Evolutionary conservation across 1,140 invertebrate genomes (phyloP).

Genomic region (Ectropis grisescens): DNA sequence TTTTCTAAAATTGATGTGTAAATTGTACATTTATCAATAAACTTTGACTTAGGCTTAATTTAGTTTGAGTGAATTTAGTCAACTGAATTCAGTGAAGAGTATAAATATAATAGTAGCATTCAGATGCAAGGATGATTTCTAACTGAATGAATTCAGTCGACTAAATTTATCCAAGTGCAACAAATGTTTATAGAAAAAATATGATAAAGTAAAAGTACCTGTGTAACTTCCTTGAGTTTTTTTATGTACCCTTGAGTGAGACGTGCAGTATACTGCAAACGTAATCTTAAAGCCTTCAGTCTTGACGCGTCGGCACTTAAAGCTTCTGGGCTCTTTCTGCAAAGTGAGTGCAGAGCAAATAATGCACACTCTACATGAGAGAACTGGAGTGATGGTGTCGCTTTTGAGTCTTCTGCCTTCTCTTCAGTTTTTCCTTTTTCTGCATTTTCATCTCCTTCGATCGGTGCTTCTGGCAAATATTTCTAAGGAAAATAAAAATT

Average conservation of each 20-base stretch:
- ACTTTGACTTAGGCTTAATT: too few relatives aligned
- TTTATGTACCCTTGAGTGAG: constrained; percentile 94
- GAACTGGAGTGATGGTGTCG: constrained; percentile 87
- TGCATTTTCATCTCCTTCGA: constrained; percentile 72
- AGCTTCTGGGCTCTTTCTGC: constrained; percentile 80
- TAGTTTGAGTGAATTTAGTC: too few relatives aligned
- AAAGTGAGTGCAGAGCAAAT: constrained; percentile 91
- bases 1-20: too few relatives aligned
- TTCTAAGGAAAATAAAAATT: constrained; percentile 68
- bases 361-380: constrained; percentile 94
- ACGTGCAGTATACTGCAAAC: constrained; percentile 93
- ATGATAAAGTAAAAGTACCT: too few relatives aligned
- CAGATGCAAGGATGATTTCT: too few relatives aligned
- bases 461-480: constrained; percentile 85
- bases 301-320: constrained; percentile 83
- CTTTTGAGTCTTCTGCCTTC: constrained; percentile 27
- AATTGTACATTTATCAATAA: too few relatives aligned
- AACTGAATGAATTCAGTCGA: too few relatives aligned
- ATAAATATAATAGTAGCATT: too few relatives aligned
- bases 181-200: too few relatives aligned
- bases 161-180: too few relatives aligned
- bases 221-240: constrained; percentile 88
- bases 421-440: constrained; percentile 40
- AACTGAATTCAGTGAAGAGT: too few relatives aligned
- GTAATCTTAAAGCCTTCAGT: constrained; percentile 89